These are phyloP conservation scores for Lophius americanus DNA, from an alignment of 2,797 vertebrate genomes.

Conservation along the genomic window DNA sequence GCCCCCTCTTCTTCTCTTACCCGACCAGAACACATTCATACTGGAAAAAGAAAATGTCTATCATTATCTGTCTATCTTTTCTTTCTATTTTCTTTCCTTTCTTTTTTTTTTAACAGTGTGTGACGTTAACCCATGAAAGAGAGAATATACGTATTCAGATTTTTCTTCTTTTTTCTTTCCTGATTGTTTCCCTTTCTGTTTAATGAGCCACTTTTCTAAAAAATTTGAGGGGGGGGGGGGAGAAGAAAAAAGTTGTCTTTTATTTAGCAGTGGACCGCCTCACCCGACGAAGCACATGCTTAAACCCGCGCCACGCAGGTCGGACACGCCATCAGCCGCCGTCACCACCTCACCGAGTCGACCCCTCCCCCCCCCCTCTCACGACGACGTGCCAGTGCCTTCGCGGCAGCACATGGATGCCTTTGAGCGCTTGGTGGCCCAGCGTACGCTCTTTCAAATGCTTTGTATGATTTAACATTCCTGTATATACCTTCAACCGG, in stretches of 20 bases:
- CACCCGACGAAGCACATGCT: conserved; percentile 66
- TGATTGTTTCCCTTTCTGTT: conserved; percentile 16
- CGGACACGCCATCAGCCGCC: neutral
- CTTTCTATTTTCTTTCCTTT: too few species aligned
- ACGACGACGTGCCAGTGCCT: conserved; percentile 58
- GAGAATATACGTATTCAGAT: conserved; percentile 69
- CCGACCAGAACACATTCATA: conserved; percentile 89
- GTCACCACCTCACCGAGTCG: conserved; percentile 32
- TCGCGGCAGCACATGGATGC: conserved; percentile 56
- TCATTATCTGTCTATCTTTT: neutral
- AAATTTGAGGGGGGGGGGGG: neutral
- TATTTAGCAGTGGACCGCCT: conserved; percentile 26
- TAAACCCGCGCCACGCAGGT: conserved; percentile 44
- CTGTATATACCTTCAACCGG: conserved; percentile 72
- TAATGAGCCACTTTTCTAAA: conserved; percentile 46
- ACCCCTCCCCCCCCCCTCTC: conserved; percentile 3
- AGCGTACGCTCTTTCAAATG: conserved; percentile 29
- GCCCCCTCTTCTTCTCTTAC: conserved; percentile 67
- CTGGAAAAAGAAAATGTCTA: conserved; percentile 64
- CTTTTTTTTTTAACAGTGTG: conserved; percentile 55
- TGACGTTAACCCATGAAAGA: conserved; percentile 75
- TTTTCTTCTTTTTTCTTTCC: conserved; percentile 17
- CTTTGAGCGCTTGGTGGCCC: conserved; percentile 43
- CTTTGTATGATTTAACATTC: conserved; percentile 80
- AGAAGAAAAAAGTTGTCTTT: conserved; percentile 18